These are phyloP conservation scores for Leptinotarsa texana DNA, from an alignment of 1,140 invertebrate species.

Conservation along the genomic window DNA sequence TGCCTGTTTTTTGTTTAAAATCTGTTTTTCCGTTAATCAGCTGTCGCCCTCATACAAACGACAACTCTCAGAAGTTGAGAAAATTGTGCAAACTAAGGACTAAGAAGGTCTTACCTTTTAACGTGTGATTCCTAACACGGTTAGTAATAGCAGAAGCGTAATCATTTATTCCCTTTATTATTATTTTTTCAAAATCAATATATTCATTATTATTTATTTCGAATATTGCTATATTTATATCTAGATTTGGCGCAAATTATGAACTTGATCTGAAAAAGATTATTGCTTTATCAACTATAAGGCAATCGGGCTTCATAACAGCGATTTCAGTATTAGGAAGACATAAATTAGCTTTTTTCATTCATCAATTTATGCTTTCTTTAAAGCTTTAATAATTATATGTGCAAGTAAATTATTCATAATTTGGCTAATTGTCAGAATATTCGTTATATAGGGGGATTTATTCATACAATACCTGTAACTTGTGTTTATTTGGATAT, in stretches of 20 bases:
- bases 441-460: slow-evolving; percentile 62
- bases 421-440: slow-evolving; percentile 63
- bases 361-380: slow-evolving; percentile 66
- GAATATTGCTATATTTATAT: slow-evolving; percentile 64
- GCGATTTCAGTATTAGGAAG: slow-evolving; percentile 59
- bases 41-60: no score
- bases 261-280: slow-evolving; percentile 71
- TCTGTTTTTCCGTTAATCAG: no score
- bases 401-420: slow-evolving; percentile 67
- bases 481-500: slow-evolving; percentile 58
- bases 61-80: no score
- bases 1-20: no score
- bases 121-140: no score
- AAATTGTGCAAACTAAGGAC: no score
- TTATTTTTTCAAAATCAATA: slow-evolving; percentile 47
- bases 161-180: slow-evolving; percentile 68
- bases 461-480: slow-evolving; percentile 56
- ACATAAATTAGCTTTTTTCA: slow-evolving; percentile 64
- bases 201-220: slow-evolving; percentile 53
- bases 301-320: slow-evolving; percentile 70
- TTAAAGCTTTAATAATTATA: slow-evolving; percentile 69
- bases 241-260: slow-evolving; percentile 63
- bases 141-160: slow-evolving; percentile 70
- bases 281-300: slow-evolving; percentile 74
- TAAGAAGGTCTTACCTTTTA: no score